Conservation (phyloP, 2,888 invertebrate genomes). For the Protophormia terraenovae region DNA sequence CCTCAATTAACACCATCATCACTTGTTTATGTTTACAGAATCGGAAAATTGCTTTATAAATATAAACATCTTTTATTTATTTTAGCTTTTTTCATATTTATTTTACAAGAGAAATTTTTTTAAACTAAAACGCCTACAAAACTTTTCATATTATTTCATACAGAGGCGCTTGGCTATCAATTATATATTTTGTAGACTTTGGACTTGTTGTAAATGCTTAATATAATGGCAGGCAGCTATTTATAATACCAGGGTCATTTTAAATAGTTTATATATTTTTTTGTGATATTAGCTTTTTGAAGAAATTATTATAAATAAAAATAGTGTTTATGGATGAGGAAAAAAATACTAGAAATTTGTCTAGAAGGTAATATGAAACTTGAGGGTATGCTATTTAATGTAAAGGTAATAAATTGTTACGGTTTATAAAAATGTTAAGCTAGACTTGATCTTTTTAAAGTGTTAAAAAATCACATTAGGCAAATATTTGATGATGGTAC, state of each 20-base stretch:
- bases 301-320: neutral
- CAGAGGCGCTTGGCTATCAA: constrained; percentile 12
- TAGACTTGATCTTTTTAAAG: no score
- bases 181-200: constrained; percentile 38
- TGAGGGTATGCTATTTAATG: neutral
- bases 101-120: constrained; percentile 8
- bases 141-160: neutral
- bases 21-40: neutral
- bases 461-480: no score
- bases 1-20: neutral
- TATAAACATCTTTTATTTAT: neutral
- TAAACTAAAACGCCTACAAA: constrained; percentile 16
- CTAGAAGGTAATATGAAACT: neutral
- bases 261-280: constrained; percentile 24
- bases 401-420: no score
- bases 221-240: neutral
- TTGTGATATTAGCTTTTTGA: neutral
- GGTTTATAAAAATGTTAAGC: no score
- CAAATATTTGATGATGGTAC: no score
- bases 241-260: constrained; percentile 42
- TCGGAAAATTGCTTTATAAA: neutral
- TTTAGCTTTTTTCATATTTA: neutral
- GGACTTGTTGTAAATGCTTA: constrained; percentile 35
- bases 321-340: neutral
- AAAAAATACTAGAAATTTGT: neutral